Evolutionary conservation across 2,888 invertebrate genomes (phyloP), one percentile per base, ranked within the genome.

Genomic region (Conchocele bisecta): DNA sequence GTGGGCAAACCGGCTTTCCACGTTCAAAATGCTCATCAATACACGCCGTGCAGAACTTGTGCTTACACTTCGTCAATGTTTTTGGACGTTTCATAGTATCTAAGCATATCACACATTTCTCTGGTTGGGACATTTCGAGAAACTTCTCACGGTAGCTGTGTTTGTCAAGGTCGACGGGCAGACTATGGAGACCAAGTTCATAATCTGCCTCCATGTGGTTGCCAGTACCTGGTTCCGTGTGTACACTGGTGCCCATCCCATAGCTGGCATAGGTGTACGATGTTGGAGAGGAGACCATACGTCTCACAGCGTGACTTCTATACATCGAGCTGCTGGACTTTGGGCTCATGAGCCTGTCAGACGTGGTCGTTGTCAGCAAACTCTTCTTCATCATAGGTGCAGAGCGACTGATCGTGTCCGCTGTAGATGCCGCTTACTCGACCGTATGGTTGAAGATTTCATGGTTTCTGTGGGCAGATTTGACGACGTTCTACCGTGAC

Each of bases 1-100:
- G 68, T 5, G 89, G 89, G 64, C 89, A 89, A 6, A 77, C 73
- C 11, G 85, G 82, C 56, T 86, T 85, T 46, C 74, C 64, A 9
- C 35, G 56, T 11, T 41, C 29, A 48, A 88, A 86, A 35, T 69
- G 72, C 15, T 79, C 63, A 17, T 80, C 79, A 20, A 89, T 87
- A 61, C 89, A 89, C 0, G 50, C 68, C 46, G 33, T 63, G 64
- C 88, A 88, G 64, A 88, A 89, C 5, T 13, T 44, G 66, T 89
- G 89, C 1, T 80, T 81, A 68, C 85, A 86, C 28, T 65, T 65
- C 0, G 53, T 56, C 13, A 85, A 66, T 33, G 46, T 56, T n/a
- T 80, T 75, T n/a, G 85, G 83, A 4, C 73, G 41, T 7, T 37
- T 54, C 1, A 79, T 46, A 28, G 57, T 46, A 46, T 77, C 75